These are phyloP conservation scores for Triops longicaudatus DNA, from an alignment of 1,140 invertebrate genomes.

Conservation along the genomic window DNA sequence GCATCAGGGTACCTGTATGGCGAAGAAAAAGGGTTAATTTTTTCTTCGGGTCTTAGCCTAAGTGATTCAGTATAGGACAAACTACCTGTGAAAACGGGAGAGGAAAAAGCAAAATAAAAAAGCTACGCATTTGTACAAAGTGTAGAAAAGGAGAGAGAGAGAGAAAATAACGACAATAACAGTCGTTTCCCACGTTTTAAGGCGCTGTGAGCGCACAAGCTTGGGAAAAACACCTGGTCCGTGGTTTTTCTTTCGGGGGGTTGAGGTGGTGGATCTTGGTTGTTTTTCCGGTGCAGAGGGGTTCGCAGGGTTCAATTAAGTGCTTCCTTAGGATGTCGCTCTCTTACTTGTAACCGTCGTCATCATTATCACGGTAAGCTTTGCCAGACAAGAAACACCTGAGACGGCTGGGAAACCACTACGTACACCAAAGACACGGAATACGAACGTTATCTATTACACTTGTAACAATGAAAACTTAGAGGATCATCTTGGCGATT, in stretches of 20 bases:
- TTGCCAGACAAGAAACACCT: background rate
- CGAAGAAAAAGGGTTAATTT: background rate
- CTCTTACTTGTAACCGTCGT: background rate
- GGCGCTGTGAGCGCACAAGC: background rate
- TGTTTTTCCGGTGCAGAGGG: constrained; percentile 3
- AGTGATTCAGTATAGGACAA: background rate
- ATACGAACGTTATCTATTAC: background rate
- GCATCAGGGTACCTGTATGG: too few species aligned
- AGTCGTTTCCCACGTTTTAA: background rate
- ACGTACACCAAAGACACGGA: background rate
- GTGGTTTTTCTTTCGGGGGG: background rate
- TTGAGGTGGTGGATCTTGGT: background rate
- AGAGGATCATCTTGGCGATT: background rate
- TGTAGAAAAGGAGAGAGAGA: background rate
- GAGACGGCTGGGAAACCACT: background rate
- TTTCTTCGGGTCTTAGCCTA: background rate
- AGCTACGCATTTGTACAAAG: background rate
- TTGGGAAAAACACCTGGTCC: background rate
- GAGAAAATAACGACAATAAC: background rate
- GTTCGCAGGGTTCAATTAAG: background rate
- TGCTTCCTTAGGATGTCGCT: background rate
- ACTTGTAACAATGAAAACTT: background rate
- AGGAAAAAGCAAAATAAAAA: background rate
- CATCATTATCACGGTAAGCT: background rate
- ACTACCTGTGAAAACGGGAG: background rate